phyloP scores from a whole-genome alignment of 2,888 invertebrate species.

The Drosophila birchii region DNA sequence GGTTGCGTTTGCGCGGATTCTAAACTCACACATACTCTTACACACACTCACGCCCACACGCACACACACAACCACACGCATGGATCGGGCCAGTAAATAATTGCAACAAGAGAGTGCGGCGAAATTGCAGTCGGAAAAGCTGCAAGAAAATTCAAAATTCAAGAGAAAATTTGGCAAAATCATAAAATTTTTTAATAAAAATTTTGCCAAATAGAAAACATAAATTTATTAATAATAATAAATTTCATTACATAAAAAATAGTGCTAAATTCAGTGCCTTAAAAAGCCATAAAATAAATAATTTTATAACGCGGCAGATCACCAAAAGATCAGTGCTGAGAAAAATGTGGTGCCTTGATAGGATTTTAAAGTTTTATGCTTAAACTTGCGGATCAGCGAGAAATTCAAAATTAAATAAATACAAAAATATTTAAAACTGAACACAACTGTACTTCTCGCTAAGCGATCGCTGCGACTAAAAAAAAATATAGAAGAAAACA shows the following conservation, averaged over 20 bases:
- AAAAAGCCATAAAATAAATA: slow-evolving; percentile 21
- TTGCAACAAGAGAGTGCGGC: slow-evolving; percentile 32
- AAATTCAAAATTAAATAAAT: slow-evolving; percentile 13
- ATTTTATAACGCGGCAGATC: slow-evolving; percentile 13
- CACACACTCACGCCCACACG: slow-evolving; percentile 31
- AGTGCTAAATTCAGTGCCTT: slow-evolving; percentile 56
- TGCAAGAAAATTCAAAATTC: slow-evolving; percentile 7
- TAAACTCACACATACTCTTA: slow-evolving; percentile 61
- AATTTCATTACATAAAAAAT: slow-evolving; percentile 11
- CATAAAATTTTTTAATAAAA: neutral
- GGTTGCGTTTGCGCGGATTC: slow-evolving; percentile 78
- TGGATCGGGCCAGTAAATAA: slow-evolving; percentile 40
- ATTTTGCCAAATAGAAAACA: neutral
- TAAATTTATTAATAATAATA: neutral
- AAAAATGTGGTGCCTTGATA: slow-evolving; percentile 70
- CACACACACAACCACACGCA: slow-evolving; percentile 23
- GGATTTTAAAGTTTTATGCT: slow-evolving; percentile 57
- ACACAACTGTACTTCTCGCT: slow-evolving; percentile 44
- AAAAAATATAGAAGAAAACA: neutral
- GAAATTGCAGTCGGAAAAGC: slow-evolving; percentile 50
- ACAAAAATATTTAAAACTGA: slow-evolving; percentile 16
- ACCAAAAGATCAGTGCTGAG: slow-evolving; percentile 30
- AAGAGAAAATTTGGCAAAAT: neutral
- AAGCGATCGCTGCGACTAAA: slow-evolving; percentile 7
- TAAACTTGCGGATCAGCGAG: slow-evolving; percentile 40